phyloP scores from a whole-genome alignment of 2,113 vertebrate genomes.

The Amblyopsis rosae region DNA sequence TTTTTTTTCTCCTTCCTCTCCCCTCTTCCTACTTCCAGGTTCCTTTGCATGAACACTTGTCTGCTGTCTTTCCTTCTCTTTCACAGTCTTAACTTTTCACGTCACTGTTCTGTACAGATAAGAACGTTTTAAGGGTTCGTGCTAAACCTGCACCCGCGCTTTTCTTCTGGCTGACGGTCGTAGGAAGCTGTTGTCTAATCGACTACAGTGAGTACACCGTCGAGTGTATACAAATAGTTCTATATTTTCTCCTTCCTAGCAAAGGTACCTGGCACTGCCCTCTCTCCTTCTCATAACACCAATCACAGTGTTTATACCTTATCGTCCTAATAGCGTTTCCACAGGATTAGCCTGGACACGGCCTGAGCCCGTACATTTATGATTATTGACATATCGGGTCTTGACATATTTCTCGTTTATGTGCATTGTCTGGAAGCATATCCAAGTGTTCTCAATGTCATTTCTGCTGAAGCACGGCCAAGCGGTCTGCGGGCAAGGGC shows the following conservation, averaged over 20 bases:
- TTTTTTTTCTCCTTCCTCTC: slow-evolving; percentile 68
- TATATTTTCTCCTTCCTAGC: not conserved
- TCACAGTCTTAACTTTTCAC: slow-evolving; percentile 38
- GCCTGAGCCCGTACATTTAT: slow-evolving; percentile 71
- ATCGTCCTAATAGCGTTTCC: slow-evolving; percentile 57
- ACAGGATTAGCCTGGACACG: slow-evolving; percentile 67
- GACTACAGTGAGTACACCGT: no score
- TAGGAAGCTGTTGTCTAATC: not conserved
- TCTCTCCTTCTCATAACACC: slow-evolving; percentile 19
- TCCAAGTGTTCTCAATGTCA: slow-evolving; percentile 76
- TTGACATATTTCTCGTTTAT: slow-evolving; percentile 78
- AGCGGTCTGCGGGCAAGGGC: slow-evolving; percentile 56
- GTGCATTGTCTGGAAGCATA: slow-evolving; percentile 76
- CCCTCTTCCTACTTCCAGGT: slow-evolving; percentile 54
- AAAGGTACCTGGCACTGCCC: not conserved
- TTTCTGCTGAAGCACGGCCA: slow-evolving; percentile 69
- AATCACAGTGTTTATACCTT: slow-evolving; percentile 34
- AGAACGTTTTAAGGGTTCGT: slow-evolving; percentile 1
- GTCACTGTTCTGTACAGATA: slow-evolving; percentile 28
- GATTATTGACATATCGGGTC: slow-evolving; percentile 77
- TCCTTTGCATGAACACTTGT: slow-evolving; percentile 50
- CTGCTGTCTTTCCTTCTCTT: slow-evolving; percentile 42
- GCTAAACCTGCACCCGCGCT: no score
- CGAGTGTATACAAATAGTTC: no score
- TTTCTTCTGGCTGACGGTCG: slow-evolving; percentile 23